A percentile compares a stretch with the other conserved stretches of the same genome.
These are phyloP conservation scores for Reticulitermes speratus DNA, from an alignment of 1,140 invertebrate species.

Conservation along the genomic window DNA sequence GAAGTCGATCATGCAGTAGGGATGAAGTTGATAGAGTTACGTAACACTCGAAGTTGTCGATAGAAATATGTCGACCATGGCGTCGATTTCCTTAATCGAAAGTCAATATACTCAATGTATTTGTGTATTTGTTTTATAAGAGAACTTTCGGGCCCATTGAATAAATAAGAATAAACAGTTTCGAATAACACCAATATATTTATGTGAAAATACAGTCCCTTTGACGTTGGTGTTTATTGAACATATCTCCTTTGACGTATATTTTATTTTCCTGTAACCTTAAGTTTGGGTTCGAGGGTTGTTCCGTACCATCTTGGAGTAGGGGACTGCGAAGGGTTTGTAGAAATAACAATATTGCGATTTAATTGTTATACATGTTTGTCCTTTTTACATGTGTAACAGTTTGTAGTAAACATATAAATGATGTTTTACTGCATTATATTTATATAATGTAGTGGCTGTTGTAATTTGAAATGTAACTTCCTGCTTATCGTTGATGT, in stretches of 20 bases:
- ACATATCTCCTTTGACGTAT: background rate
- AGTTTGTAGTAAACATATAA: background rate
- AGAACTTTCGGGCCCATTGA: background rate
- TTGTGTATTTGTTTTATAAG: background rate
- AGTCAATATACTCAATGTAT: too few relatives aligned
- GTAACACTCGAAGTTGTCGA: too few relatives aligned
- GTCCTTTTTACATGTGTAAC: background rate
- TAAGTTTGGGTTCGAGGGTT: background rate
- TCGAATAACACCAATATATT: background rate
- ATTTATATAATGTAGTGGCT: background rate
- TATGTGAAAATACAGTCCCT: background rate
- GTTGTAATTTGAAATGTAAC: too few relatives aligned
- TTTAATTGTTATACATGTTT: background rate
- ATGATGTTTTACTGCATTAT: background rate
- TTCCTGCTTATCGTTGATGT: too few relatives aligned
- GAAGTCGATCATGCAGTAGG: too few relatives aligned
- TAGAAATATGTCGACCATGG: too few relatives aligned
- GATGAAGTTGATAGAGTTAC: too few relatives aligned
- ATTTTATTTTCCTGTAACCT: background rate
- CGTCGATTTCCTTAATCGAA: background rate
- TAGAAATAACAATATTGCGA: background rate
- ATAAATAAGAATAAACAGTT: background rate
- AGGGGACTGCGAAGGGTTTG: background rate
- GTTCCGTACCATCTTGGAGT: background rate
- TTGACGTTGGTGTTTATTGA: too few relatives aligned